Evolutionary conservation across 2,888 invertebrate species (phyloP).

Genomic region (Dinocampus coccinellae): DNA sequence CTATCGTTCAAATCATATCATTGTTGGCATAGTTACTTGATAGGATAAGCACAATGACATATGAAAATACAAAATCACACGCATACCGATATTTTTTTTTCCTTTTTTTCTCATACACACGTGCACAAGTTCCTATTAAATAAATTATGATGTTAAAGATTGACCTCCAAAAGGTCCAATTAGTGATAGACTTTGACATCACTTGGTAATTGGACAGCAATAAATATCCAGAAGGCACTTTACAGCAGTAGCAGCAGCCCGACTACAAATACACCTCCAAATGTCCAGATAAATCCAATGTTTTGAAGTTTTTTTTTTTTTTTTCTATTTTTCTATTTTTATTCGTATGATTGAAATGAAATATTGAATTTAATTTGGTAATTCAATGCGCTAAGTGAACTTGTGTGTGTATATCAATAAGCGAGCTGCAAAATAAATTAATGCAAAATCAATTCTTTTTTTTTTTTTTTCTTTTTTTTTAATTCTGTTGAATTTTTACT

Average conservation of each 20-base stretch:
- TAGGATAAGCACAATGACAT: conserved; percentile 8
- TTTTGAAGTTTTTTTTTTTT: conserved; percentile 16
- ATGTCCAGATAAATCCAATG: conserved; percentile 10
- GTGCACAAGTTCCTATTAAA: not conserved
- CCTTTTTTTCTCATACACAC: too few species aligned
- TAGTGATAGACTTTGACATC: conserved; percentile 60
- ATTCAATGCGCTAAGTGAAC: conserved; percentile 2
- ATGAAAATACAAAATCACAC: not conserved
- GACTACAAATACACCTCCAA: not conserved
- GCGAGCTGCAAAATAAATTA: conserved; percentile 16
- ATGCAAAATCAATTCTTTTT: not conserved
- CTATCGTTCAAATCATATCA: not conserved
- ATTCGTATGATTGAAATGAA: conserved; percentile 12
- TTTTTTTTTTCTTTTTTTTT: not conserved
- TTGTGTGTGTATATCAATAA: conserved; percentile 13
- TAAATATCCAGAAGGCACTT: conserved; percentile 1
- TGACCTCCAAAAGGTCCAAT: conserved; percentile 64
- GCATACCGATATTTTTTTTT: too few species aligned
- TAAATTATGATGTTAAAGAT: conserved; percentile 42
- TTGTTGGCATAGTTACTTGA: conserved; percentile 2
- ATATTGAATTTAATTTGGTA: not conserved
- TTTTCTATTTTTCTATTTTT: conserved; percentile 16
- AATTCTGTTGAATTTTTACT: not conserved
- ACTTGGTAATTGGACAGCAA: conserved; percentile 15
- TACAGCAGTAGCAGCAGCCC: not conserved